phyloP scores from a whole-genome alignment of 2,888 invertebrate species.

The Chrysolina haemoptera region DNA sequence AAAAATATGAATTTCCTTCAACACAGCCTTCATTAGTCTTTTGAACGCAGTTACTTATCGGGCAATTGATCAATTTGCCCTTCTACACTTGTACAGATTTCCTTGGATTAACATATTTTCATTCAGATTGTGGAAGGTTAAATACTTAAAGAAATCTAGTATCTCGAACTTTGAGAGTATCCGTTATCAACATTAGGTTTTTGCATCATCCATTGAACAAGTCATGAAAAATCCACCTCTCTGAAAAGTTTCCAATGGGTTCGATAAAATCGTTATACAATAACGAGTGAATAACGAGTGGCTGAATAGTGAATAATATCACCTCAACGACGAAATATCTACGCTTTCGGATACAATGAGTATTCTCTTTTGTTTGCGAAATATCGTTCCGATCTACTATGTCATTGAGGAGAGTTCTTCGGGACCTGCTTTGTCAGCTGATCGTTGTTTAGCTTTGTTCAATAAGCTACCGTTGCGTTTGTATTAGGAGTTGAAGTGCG shows the following conservation, averaged over 20 bases:
- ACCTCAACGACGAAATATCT: not conserved
- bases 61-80: no score
- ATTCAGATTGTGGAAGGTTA: no score
- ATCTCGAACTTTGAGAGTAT: no score
- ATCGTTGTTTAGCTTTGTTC: constrained; percentile 61
- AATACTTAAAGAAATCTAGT: no score
- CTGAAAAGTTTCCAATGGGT: not conserved
- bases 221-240: not conserved
- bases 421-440: constrained; percentile 62
- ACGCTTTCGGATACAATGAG: constrained; percentile 59
- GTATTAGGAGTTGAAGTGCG: not conserved
- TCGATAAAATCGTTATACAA: not conserved
- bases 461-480: constrained; percentile 53
- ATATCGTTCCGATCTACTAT: constrained; percentile 62
- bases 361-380: constrained; percentile 61
- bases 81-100: no score
- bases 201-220: not conserved
- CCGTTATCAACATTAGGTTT: not conserved
- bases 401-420: constrained; percentile 62
- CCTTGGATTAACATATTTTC: no score
- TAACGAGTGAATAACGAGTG: not conserved
- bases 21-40: no score
- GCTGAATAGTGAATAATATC: constrained; percentile 1
- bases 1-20: no score
- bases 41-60: no score